Conservation (phyloP, 1,140 invertebrate genomes). For the Hormaphis cornu region DNA sequence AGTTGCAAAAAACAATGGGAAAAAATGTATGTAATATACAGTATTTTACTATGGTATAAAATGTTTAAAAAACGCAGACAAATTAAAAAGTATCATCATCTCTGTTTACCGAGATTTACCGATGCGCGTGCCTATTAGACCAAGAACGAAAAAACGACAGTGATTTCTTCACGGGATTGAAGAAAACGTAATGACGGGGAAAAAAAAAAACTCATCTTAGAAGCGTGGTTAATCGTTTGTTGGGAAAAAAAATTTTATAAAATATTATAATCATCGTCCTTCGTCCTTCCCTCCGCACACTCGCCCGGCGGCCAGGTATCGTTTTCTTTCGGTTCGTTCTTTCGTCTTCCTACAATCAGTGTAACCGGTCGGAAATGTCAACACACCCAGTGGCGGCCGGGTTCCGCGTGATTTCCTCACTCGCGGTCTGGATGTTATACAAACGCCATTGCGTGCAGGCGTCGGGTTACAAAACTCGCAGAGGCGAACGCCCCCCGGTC, state of each 20-base stretch:
- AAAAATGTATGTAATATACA: too few species aligned
- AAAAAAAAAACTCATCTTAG: neutral
- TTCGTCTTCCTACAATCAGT: neutral
- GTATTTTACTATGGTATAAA: too few species aligned
- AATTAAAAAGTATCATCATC: neutral
- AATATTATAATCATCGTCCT: neutral
- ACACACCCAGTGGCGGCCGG: neutral
- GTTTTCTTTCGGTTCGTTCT: constrained; percentile 3
- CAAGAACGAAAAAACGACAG: neutral
- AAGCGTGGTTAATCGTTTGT: neutral
- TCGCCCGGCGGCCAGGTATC: neutral
- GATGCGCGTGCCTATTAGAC: neutral
- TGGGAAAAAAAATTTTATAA: neutral
- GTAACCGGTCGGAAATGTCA: constrained; percentile 4
- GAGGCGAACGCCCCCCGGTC: too few species aligned
- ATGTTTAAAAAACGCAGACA: too few species aligned
- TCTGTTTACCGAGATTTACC: neutral
- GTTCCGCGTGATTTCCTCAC: neutral
- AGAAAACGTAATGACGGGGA: neutral
- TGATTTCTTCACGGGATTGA: constrained; percentile 5
- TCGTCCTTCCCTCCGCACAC: neutral
- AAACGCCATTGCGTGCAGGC: neutral
- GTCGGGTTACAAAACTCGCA: too few species aligned
- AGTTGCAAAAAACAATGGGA: too few species aligned
- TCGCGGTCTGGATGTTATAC: constrained; percentile 1